phyloP scores from a whole-genome alignment of 1,140 invertebrate species.

The Hylyphantes graminicola region DNA sequence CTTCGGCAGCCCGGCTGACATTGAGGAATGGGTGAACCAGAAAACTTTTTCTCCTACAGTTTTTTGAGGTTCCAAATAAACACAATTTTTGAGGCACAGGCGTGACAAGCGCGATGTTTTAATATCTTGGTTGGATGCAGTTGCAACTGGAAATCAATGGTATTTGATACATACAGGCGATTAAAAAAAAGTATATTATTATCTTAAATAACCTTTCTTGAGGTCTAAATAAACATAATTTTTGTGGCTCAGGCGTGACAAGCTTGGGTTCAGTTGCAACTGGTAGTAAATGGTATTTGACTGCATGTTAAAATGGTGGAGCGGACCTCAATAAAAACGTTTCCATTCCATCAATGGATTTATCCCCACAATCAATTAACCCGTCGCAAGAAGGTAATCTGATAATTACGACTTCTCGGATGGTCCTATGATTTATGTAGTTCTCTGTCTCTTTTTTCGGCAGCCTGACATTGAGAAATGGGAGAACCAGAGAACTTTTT shows the following conservation, averaged over 20 bases:
- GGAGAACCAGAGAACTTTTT: slow-evolving; percentile 9
- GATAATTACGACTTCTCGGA: slow-evolving; percentile 36
- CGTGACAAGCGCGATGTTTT: slow-evolving; percentile 16
- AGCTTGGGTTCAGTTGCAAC: no score
- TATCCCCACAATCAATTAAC: slow-evolving; percentile 32
- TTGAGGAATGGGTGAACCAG: slow-evolving; percentile 20
- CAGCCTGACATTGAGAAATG: slow-evolving; percentile 30
- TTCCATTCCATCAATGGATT: no score
- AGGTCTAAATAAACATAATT: no score
- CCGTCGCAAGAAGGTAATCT: slow-evolving; percentile 24
- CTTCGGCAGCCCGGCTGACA: slow-evolving; percentile 1
- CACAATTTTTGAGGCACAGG: slow-evolving; percentile 38
- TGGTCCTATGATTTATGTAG: slow-evolving; percentile 34
- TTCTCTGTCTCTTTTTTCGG: not conserved
- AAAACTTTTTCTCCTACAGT: slow-evolving; percentile 3
- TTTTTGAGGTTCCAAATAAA: slow-evolving; percentile 42
- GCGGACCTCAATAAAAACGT: no score
- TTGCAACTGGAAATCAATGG: no score
- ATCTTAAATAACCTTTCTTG: no score
- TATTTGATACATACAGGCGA: no score
- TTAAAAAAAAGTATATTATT: no score
- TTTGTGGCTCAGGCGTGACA: no score
- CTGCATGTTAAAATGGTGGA: no score
- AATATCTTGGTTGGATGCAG: no score
- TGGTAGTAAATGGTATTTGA: no score